A percentile compares a stretch with the other conserved stretches of the same genome.
Conservation (phyloP, 2,797 vertebrate genomes). For the Vireo griseus region DNA sequence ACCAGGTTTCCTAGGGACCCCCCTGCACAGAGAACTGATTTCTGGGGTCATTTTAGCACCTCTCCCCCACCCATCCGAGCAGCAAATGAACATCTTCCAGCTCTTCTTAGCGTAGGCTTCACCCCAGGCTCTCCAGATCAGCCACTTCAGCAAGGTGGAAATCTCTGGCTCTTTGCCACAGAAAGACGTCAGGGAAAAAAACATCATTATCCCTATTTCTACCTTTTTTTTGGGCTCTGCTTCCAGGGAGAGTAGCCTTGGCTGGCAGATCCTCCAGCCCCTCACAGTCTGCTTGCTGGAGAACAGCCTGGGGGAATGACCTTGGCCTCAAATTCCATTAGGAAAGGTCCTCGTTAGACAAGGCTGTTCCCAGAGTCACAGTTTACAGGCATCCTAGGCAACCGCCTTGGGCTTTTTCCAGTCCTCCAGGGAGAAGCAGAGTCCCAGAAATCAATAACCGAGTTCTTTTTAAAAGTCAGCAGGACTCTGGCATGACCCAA, state of each 20-base stretch:
- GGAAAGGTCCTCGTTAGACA: not conserved
- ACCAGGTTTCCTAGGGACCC: not conserved
- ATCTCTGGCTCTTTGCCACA: not conserved
- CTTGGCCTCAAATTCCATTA: not conserved
- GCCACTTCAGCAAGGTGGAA: not conserved
- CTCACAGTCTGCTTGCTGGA: not conserved
- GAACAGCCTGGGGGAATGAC: conserved; percentile 14
- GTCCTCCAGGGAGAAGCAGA: conserved; percentile 16
- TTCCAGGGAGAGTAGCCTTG: not conserved
- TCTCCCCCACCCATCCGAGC: not conserved
- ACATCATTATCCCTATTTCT: not conserved
- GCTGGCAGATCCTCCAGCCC: not conserved
- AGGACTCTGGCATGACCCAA: not conserved
- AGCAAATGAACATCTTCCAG: not conserved
- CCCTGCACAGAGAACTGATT: not conserved
- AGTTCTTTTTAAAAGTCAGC: conserved; percentile 17
- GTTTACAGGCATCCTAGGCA: conserved; percentile 20
- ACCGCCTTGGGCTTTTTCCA: conserved; percentile 36
- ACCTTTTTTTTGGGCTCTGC: not conserved
- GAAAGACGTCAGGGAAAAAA: not conserved
- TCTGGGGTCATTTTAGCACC: not conserved
- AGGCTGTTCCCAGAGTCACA: conserved; percentile 1
- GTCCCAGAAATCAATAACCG: conserved; percentile 32
- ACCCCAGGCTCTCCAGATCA: not conserved
- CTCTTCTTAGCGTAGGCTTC: fast-evolving